Evolutionary conservation across 2,113 vertebrate genomes (phyloP), one percentile per base, ranked within the genome.

Genomic region (Morone saxatilis): DNA sequence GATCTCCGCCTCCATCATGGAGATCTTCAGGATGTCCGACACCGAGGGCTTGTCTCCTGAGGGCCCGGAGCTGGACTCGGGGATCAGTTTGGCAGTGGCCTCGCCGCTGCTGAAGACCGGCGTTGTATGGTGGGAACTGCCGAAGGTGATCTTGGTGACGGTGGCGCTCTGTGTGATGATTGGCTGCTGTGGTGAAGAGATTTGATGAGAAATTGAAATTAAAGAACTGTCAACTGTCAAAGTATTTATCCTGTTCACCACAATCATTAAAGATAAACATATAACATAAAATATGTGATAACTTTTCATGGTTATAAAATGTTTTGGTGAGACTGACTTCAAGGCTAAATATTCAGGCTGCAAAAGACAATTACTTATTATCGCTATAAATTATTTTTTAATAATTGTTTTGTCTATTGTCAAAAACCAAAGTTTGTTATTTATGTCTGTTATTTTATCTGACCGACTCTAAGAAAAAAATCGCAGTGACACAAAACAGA

Each of bases 1-100:
- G 80, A 97, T 98, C 94, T 98, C 97, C 47, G 98, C 97, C 95
- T 99, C 97, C 96, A 99, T 96, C 98, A 99, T 96, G 93, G 98
- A 99, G 95, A 99, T 99, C 95, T 97, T 98, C 93, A 99, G 95
- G 93, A 97, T 97, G 96, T 99, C 98, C 4, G 97, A 97, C 90
- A 97, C 96, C 0, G 96, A 95, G 67, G 97, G 88, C 93, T 99
- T 98, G 79, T 91, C 94, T 6, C 95, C 90, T 19, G 96, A 82
- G 71, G 96, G 93, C 82, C 96, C 95, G 38, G 94, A 94, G 93
- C 95, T 96, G 92, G 97, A 96, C 93, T 97, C 95, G 0, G 97
- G 96, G 72, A 96, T 91, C 92, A 96, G 95, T 19, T 93, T 93
- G 74, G 90, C 90, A 0, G 89, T 17, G 8, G 89, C 91, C 50